phyloP scores from a whole-genome alignment of 2,797 vertebrate species.

The Danio choprae region DNA sequence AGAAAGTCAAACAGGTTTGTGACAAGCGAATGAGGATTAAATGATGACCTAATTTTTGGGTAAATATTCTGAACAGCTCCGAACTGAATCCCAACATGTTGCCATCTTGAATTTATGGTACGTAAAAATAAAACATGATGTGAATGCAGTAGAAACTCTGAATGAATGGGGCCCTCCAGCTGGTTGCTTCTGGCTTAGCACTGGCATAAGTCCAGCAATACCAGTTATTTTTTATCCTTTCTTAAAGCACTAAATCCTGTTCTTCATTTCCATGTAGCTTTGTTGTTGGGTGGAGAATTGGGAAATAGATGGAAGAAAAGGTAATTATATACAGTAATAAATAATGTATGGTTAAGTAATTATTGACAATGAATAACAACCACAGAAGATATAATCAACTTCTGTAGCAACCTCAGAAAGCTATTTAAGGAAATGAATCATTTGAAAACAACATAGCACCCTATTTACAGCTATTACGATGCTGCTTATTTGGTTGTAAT shows the following conservation, averaged over 20 bases:
- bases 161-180: not conserved
- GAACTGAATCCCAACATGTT: no score
- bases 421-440: constrained; percentile 42
- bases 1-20: no score
- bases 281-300: not conserved
- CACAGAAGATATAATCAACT: not conserved
- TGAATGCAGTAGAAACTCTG: no score
- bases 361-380: constrained; percentile 15
- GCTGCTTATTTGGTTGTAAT: not conserved
- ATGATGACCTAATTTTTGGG: no score
- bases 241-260: not conserved
- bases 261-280: not conserved
- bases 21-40: no score
- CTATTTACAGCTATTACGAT: constrained; percentile 11
- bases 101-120: no score
- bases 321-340: constrained; percentile 1
- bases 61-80: no score
- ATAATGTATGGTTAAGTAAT: constrained; percentile 5
- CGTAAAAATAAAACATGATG: no score
- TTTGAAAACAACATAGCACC: constrained; percentile 38
- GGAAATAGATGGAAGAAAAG: not conserved
- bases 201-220: not conserved
- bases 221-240: not conserved
- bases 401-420: constrained; percentile 49
- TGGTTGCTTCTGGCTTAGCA: no score